A percentile compares a stretch with the other conserved stretches of the same genome.
Conservation (phyloP, 2,797 vertebrate species). For the Sorex maritimensis region DNA sequence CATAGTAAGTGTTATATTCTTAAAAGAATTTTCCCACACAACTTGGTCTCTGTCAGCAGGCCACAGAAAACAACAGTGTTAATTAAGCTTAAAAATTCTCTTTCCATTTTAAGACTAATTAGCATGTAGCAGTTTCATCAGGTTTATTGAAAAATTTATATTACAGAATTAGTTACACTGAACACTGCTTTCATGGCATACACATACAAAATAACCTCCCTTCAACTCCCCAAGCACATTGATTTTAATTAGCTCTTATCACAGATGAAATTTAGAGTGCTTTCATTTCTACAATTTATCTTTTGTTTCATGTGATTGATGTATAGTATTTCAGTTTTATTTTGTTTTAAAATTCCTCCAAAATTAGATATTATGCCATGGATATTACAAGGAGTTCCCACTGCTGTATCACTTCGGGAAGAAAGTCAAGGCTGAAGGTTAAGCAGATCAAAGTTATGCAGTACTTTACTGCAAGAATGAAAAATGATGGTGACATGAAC, state of each 20-base stretch:
- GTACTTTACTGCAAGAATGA: too few species aligned
- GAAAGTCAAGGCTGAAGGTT: background rate
- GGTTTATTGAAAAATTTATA: conserved; percentile 83
- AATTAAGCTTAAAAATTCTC: conserved; percentile 86
- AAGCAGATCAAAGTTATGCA: background rate
- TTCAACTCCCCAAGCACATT: background rate
- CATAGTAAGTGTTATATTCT: conserved; percentile 65
- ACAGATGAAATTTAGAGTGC: conserved; percentile 35
- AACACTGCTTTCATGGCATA: conserved; percentile 69
- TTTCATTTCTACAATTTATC: conserved; percentile 61
- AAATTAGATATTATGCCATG: background rate
- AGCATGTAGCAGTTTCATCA: conserved; percentile 85
- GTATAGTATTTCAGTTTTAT: conserved; percentile 2
- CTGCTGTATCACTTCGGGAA: background rate
- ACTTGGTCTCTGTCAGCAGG: conserved; percentile 82
- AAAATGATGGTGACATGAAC: background rate
- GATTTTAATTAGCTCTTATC: conserved; percentile 73
- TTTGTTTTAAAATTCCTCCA: conserved; percentile 29
- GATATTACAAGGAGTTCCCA: background rate
- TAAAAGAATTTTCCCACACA: conserved; percentile 75
- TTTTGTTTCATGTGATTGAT: background rate
- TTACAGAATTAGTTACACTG: conserved; percentile 73
- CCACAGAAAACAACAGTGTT: conserved; percentile 83
- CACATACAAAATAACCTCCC: conserved; percentile 5
- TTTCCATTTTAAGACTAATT: conserved; percentile 86